Evolutionary conservation across 2,888 invertebrate genomes (phyloP).

Genomic region (Coecobrya sp.): DNA sequence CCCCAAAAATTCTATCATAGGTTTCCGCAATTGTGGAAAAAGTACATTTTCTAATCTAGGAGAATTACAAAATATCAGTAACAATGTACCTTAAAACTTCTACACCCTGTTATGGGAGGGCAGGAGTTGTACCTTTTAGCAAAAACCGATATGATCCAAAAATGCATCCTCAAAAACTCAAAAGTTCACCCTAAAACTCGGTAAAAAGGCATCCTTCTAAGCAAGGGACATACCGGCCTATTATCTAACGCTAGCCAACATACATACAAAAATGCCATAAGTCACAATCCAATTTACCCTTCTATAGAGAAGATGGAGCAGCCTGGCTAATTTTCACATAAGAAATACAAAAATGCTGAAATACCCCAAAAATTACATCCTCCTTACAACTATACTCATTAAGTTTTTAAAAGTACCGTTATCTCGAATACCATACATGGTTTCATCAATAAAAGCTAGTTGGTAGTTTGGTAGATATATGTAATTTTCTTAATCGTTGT

Average conservation of each 20-base stretch:
- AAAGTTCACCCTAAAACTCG: neutral
- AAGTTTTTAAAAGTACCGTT: slow-evolving; percentile 55
- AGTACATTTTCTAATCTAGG: neutral
- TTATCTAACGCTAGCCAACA: neutral
- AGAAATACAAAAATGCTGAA: neutral
- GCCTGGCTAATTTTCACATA: slow-evolving; percentile 55
- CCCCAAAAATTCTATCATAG: slow-evolving; percentile 38
- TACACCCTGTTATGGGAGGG: slow-evolving; percentile 65
- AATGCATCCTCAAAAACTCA: neutral
- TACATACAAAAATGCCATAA: slow-evolving; percentile 17
- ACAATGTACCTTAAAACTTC: slow-evolving; percentile 17
- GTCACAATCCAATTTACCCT: slow-evolving; percentile 24
- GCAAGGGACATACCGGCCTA: neutral
- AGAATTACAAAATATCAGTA: neutral
- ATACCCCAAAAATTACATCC: neutral
- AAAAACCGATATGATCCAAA: slow-evolving; percentile 19
- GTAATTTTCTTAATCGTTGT: neutral
- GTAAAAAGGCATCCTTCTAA: neutral
- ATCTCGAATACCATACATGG: neutral
- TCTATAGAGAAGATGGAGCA: slow-evolving; percentile 81
- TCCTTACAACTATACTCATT: neutral
- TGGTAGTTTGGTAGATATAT: neutral
- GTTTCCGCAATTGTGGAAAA: slow-evolving; percentile 74
- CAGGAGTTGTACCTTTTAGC: slow-evolving; percentile 72
- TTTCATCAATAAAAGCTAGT: neutral